These are phyloP conservation scores for Corvus cornix DNA, from an alignment of 2,113 vertebrate genomes.

Conservation along the genomic window DNA sequence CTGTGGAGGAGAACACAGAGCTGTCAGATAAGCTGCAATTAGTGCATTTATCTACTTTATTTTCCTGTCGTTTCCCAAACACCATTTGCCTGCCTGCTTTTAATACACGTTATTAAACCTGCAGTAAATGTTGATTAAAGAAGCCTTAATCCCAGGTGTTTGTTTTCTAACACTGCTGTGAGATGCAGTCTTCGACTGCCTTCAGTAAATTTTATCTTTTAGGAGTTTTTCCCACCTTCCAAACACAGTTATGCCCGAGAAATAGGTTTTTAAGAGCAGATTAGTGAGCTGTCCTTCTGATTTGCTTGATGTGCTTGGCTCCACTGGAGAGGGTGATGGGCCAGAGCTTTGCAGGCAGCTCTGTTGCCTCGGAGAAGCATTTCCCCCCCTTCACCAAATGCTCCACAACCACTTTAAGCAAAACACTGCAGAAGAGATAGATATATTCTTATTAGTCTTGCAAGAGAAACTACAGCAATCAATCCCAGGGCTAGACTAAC, in stretches of 20 bases:
- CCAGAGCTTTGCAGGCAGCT: background rate
- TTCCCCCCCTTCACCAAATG: background rate
- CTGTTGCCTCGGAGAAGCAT: background rate
- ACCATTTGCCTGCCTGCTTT: slow-evolving; percentile 6
- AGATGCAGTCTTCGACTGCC: background rate
- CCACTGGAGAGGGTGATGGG: background rate
- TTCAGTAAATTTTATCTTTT: background rate
- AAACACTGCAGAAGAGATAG: background rate
- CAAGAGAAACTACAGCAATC: slow-evolving; percentile 33
- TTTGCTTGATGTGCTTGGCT: background rate
- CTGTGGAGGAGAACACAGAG: background rate
- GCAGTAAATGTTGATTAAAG: slow-evolving; percentile 20
- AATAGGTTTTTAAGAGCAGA: background rate
- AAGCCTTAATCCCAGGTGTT: background rate
- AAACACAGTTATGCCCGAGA: background rate
- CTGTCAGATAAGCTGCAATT: slow-evolving; percentile 44
- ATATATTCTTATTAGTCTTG: slow-evolving; percentile 1
- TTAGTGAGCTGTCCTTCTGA: background rate
- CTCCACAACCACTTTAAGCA: background rate
- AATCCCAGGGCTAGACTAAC: background rate
- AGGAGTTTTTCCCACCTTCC: background rate
- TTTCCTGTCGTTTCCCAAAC: background rate
- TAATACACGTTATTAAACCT: background rate
- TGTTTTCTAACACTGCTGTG: background rate
- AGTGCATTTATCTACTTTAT: slow-evolving; percentile 43